Evolutionary conservation across 2,888 invertebrate genomes (phyloP).

Genomic region (Pterostichus madidus): DNA sequence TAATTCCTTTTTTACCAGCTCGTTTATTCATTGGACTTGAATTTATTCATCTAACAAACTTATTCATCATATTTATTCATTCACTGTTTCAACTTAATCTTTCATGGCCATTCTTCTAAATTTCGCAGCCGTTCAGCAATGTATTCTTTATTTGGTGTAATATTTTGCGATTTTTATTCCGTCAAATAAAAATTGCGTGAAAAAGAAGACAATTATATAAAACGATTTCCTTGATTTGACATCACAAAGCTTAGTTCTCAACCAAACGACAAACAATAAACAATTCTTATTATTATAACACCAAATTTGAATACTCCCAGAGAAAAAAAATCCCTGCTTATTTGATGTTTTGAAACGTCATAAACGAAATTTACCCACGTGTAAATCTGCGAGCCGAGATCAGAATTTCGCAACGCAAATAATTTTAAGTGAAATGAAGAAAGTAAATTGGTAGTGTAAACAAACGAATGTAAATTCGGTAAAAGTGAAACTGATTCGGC

Average conservation of each 20-base stretch:
- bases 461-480: constrained; percentile 60
- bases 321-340: neutral
- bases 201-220: constrained; percentile 24
- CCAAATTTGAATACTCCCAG: constrained; percentile 27
- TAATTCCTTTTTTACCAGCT: too few species aligned
- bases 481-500: constrained; percentile 55
- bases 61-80: too few species aligned
- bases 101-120: too few species aligned
- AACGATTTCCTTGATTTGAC: constrained; percentile 21
- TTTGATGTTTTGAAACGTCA: neutral
- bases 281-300: constrained; percentile 31
- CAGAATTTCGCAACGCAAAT: constrained; percentile 57
- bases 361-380: constrained; percentile 21
- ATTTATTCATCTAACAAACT: too few species aligned
- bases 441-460: constrained; percentile 59
- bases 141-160: too few species aligned
- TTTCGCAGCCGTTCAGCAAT: too few species aligned
- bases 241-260: constrained; percentile 37
- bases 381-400: constrained; percentile 39
- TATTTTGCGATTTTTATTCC: too few species aligned
- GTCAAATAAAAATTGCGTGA: constrained; percentile 6
- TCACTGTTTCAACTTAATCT: too few species aligned
- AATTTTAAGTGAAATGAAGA: constrained; percentile 62
- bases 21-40: too few species aligned
- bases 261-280: constrained; percentile 5